Base-by-base conservation (phyloP, 2,797 vertebrate species). In the Artibeus lituratus region DNA sequence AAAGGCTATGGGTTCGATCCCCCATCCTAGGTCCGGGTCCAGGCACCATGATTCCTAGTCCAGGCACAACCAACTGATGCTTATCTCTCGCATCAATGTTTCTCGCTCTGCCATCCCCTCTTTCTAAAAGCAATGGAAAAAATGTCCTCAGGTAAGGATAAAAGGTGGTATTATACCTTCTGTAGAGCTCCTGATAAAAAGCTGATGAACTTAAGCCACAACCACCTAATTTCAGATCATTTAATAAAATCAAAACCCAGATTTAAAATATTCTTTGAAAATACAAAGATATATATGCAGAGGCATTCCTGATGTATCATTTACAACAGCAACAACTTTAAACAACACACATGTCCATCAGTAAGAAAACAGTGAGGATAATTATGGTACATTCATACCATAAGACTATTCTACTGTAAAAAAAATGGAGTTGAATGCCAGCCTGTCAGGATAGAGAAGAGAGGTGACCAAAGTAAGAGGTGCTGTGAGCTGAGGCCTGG, bases 241-340 rank as follows among this genome's bases (percentile, higher is more conserved):
- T 49, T 16, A 87, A 62, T 62, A 62, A 85, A 65, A 88, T 57
- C 21, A 82, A 93, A 95, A 90, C 10, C 4, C 29, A 15, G 3
- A 18, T 92, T 94, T 87, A 89, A 74, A 72, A 94, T 22, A 82
- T 37, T 89, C 47, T 94, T 94, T 87, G 70, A 76, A 89, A 94
- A 90, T 67, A 92, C 2, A 53, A 51, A 62, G 44, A 67, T 14
- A 6, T 44, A 62, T 19, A 72, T 51, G 15, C 39, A 89, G n/a
- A 73, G 42, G 72, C 39, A 93, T 11, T 76, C 42, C 73, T 91
- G 12, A 88, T 24, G 15, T 53, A 94, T 47, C 18, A 51, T 83
- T 83, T 87, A 90, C 2, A 74, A 57, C 1, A 73, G 18, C 62
- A 91, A 88, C 39, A 84, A 35, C 53, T 14, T 72, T 21, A 39